Conservation (phyloP, 2,888 invertebrate genomes). For the Lutraria lutraria region DNA sequence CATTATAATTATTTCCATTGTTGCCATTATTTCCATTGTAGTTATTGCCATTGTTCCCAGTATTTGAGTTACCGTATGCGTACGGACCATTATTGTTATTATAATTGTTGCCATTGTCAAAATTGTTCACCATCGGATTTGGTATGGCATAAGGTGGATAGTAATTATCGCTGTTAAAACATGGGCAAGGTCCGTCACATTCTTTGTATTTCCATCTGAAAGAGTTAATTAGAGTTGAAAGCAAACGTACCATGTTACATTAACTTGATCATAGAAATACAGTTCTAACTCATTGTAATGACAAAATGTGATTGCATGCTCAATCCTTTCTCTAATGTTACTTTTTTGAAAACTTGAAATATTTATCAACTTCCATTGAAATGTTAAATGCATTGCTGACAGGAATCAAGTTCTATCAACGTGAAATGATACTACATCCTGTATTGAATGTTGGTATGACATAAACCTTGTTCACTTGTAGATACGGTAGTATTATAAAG, state of each 20-base stretch:
- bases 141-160: background rate
- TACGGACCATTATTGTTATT: background rate
- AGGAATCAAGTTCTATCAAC: too few relatives aligned
- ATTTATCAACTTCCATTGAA: too few relatives aligned
- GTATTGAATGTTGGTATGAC: too few relatives aligned
- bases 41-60: background rate
- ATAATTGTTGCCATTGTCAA: background rate
- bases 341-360: too few relatives aligned
- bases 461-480: too few relatives aligned
- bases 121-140: background rate
- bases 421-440: too few relatives aligned
- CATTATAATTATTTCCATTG: background rate
- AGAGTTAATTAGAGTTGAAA: background rate
- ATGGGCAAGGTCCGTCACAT: slow-evolving; percentile 31
- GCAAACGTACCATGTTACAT: background rate
- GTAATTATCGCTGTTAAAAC: background rate
- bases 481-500: too few relatives aligned
- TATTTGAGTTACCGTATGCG: too few relatives aligned
- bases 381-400: too few relatives aligned
- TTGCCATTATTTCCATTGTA: background rate
- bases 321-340: too few relatives aligned
- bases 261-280: background rate
- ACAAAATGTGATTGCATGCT: too few relatives aligned
- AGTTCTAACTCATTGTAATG: too few relatives aligned
- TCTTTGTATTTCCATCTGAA: slow-evolving; percentile 37